Evolutionary conservation across 1,140 invertebrate genomes (phyloP).

Genomic region (Hylyphantes graminicola): DNA sequence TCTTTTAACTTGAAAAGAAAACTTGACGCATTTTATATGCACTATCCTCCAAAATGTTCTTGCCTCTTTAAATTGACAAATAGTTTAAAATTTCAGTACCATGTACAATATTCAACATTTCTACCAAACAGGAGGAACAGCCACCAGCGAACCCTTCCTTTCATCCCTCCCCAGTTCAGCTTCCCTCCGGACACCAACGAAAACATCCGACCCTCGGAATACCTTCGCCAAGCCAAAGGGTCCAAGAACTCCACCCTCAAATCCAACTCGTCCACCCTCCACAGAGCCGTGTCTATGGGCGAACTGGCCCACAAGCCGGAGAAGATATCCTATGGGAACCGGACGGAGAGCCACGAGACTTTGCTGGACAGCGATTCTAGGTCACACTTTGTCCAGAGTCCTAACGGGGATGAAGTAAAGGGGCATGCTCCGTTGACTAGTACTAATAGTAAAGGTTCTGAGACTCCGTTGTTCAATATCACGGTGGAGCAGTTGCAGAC

Average conservation of each 20-base stretch:
- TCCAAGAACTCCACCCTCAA: constrained; percentile 49
- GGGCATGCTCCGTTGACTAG: constrained; percentile 30
- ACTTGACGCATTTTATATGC: background rate
- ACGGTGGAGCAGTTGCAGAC: constrained; percentile 87
- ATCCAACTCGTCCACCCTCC: constrained; percentile 29
- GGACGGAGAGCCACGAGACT: constrained; percentile 56
- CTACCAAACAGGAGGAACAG: constrained; percentile 15
- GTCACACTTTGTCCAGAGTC: constrained; percentile 30
- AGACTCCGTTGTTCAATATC: constrained; percentile 75
- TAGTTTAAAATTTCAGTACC: no score
- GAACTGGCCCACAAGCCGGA: constrained; percentile 44
- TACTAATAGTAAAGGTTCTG: constrained; percentile 65
- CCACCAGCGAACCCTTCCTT: constrained; percentile 75
- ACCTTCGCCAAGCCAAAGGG: constrained; percentile 79
- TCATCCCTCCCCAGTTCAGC: constrained; percentile 88
- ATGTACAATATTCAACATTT: no score
- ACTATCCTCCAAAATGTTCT: no score
- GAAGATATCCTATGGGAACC: constrained; percentile 41
- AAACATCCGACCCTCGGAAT: constrained; percentile 91
- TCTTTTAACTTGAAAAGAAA: no score
- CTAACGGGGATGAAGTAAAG: constrained; percentile 28
- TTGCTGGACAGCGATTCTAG: constrained; percentile 51
- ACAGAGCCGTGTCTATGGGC: constrained; percentile 48
- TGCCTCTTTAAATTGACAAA: no score
- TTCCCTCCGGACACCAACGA: constrained; percentile 76